Evolutionary conservation across 2,797 vertebrate species (phyloP).

Genomic region (Sus cebifrons): DNA sequence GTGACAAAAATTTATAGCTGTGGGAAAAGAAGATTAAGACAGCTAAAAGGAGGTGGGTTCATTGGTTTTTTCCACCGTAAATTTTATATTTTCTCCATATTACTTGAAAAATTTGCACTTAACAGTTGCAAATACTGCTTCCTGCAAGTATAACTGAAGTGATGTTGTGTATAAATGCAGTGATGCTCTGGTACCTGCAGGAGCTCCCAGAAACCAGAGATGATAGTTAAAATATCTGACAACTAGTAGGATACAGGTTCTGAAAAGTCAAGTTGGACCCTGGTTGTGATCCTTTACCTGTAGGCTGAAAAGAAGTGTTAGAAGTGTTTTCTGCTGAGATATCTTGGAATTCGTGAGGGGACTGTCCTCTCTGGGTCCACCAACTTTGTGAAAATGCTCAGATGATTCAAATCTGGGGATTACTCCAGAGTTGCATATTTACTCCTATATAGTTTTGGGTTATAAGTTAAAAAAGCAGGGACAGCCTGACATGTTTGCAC

Average conservation of each 20-base stretch:
- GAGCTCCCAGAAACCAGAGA: neutral
- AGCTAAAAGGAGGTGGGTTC: neutral
- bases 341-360: neutral
- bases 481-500: neutral
- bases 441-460: neutral
- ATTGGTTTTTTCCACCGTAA: conserved; percentile 38
- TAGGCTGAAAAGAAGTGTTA: neutral
- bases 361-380: neutral
- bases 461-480: neutral
- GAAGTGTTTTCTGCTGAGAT: neutral
- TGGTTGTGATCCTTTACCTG: neutral
- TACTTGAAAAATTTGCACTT: neutral
- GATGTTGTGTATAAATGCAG: neutral
- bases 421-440: neutral
- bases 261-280: neutral
- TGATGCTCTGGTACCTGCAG: neutral
- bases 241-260: neutral
- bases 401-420: conserved; percentile 2
- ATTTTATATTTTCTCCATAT: conserved; percentile 15
- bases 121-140: neutral
- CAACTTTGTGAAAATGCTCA: neutral
- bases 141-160: neutral
- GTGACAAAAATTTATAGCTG: neutral
- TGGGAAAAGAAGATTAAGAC: conserved; percentile 44
- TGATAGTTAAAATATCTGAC: neutral